Base-by-base conservation (phyloP, 2,888 invertebrate species). In the Conistra vaccinii region DNA sequence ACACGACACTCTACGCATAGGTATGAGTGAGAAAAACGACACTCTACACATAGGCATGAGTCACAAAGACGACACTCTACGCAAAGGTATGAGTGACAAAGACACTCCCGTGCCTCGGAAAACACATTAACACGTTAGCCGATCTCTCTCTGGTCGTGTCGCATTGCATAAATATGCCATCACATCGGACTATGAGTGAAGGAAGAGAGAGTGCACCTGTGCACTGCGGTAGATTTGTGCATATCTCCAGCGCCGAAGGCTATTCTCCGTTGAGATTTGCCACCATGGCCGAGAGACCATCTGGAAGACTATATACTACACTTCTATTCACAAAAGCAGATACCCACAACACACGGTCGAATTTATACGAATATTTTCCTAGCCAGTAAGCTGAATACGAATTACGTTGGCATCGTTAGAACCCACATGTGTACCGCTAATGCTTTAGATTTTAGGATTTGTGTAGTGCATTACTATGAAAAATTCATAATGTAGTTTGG, bases 341-440 rank as follows among this genome's bases (percentile, higher is more conserved):
- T 14, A 32, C 35, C 32, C 17, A 17, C 60, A 26, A 26, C 29
- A 51, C 23, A 26, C 61, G 48, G 35, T 39, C 32, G 61, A 60
- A 62, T 83, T 72, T 71, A 60, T 61, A 39, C 45, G 66, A 60
- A 48, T 61, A 73, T 73, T 69, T 76, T 83, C 62, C 48, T 60
- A 53, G 32, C 72, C 58, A 73, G 69, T 80, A 60, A 58, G 23
- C 63, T 68, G 17, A 62, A 67, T 67, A 26, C 17, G 63, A 67
- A 75, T 74, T 74, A 72, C 17, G 32, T 57, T 35, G 57, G 58
- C 76, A 69, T 72, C 58, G 67, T 63, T 72, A 63, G 48, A 80
- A 71, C 55, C 23, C 62, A 69, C 68, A 45, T 57, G 35, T 66
- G 60, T 70, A 48, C 29, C 26, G 20, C 32, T 69, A 62, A 35